These are phyloP conservation scores for Butastur rufipennis DNA, from an alignment of 2,113 vertebrate species.

Conservation along the genomic window DNA sequence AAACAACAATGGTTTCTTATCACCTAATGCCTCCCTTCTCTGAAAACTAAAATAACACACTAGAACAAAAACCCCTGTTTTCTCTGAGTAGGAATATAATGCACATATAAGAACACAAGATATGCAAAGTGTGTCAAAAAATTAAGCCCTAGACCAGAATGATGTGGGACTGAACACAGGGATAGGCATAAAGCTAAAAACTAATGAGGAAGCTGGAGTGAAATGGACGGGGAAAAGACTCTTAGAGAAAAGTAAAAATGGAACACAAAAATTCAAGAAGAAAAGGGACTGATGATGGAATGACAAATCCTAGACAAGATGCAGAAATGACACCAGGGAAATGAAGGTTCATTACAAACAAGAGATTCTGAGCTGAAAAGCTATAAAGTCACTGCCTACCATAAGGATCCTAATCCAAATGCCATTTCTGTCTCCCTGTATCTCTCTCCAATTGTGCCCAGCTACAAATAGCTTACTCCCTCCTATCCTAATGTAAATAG, in stretches of 20 bases:
- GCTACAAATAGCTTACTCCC: slow-evolving; percentile 55
- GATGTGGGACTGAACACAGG: rapidly evolving
- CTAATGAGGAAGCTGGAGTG: background rate
- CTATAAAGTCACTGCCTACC: background rate
- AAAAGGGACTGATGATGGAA: background rate
- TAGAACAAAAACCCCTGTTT: background rate
- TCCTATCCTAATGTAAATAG: slow-evolving; percentile 64
- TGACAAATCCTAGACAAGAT: background rate
- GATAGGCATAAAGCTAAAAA: background rate
- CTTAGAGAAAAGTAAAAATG: background rate
- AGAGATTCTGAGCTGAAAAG: background rate
- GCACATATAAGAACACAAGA: background rate
- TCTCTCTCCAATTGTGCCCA: background rate
- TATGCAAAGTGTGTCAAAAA: background rate
- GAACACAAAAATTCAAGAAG: background rate
- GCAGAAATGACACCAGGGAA: background rate
- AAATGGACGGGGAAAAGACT: background rate
- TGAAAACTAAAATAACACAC: background rate
- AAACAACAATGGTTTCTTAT: background rate
- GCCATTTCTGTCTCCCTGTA: background rate
- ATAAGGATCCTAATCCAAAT: background rate
- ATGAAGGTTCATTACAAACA: background rate
- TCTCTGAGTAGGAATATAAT: background rate
- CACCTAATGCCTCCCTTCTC: background rate
- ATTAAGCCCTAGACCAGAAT: background rate